These are phyloP conservation scores for Steinernema carpocapsae DNA, from an alignment of 2,888 invertebrate species.

Conservation along the genomic window DNA sequence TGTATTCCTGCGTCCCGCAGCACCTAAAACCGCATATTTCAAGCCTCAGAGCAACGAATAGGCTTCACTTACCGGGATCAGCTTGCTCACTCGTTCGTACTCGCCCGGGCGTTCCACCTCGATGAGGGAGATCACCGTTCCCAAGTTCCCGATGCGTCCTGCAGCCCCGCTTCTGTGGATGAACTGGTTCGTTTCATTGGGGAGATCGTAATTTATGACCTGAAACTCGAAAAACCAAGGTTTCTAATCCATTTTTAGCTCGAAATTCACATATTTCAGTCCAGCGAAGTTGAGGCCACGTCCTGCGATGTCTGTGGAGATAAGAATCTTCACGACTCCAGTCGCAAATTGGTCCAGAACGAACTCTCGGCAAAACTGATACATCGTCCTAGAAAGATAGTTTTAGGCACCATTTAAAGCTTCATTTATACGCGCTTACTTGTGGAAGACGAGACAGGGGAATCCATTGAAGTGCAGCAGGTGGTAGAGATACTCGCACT, in stretches of 20 bases:
- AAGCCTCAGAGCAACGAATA: not conserved
- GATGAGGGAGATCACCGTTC: not conserved
- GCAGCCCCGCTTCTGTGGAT: not conserved
- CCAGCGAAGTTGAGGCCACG: constrained; percentile 9
- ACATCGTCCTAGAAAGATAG: not conserved
- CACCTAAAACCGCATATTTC: not conserved
- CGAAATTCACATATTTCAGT: not conserved
- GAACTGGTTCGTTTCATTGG: not conserved
- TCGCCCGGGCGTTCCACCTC: not conserved
- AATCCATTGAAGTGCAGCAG: constrained; percentile 18
- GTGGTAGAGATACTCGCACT: constrained; percentile 12
- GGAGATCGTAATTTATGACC: constrained; percentile 19
- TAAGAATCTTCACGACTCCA: not conserved
- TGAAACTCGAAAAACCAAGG: not conserved
- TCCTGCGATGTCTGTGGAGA: not conserved
- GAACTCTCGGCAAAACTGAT: not conserved
- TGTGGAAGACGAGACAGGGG: constrained; percentile 10
- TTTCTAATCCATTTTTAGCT: too few relatives aligned
- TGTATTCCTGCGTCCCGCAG: not conserved
- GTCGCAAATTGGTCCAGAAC: constrained; percentile 4
- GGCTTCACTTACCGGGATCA: constrained; percentile 16
- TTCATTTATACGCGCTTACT: too few relatives aligned
- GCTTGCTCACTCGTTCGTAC: not conserved
- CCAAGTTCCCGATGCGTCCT: not conserved
- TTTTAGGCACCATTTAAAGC: too few relatives aligned